Conservation (phyloP, 2,888 invertebrate species). For the Watsonalla binaria region DNA sequence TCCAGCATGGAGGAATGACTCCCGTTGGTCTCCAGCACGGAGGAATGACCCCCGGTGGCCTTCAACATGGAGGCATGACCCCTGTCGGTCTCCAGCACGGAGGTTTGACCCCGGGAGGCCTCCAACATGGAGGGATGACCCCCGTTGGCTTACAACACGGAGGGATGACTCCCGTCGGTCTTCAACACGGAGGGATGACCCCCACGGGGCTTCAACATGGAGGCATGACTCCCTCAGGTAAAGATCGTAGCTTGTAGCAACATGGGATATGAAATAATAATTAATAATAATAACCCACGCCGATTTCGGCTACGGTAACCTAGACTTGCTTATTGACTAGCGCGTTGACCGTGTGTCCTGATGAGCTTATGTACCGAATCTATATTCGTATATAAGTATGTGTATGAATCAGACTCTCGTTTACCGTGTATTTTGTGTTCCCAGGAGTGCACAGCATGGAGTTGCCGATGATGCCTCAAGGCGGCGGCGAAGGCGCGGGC, state of each 20-base stretch:
- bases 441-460: constrained; percentile 45
- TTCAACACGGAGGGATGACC: constrained; percentile 35
- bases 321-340: too few species aligned
- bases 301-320: too few species aligned
- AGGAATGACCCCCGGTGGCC: constrained; percentile 57
- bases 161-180: constrained; percentile 24
- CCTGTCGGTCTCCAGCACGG: constrained; percentile 43
- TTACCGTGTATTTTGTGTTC: not conserved
- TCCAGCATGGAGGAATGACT: constrained; percentile 50
- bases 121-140: constrained; percentile 61
- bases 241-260: too few species aligned
- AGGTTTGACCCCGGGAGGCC: constrained; percentile 29
- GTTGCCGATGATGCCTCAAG: constrained; percentile 81
- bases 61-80: constrained; percentile 50
- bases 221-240: constrained; percentile 58
- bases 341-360: too few species aligned
- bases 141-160: constrained; percentile 40
- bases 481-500: constrained; percentile 75
- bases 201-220: constrained; percentile 66
- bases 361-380: too few species aligned
- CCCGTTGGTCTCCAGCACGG: constrained; percentile 54
- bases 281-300: too few species aligned
- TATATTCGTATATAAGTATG: too few species aligned
- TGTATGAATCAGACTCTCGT: constrained; percentile 16
- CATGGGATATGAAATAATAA: too few species aligned